Base-by-base conservation (phyloP, 2,113 vertebrate genomes). In the Kryptolebias marmoratus region DNA sequence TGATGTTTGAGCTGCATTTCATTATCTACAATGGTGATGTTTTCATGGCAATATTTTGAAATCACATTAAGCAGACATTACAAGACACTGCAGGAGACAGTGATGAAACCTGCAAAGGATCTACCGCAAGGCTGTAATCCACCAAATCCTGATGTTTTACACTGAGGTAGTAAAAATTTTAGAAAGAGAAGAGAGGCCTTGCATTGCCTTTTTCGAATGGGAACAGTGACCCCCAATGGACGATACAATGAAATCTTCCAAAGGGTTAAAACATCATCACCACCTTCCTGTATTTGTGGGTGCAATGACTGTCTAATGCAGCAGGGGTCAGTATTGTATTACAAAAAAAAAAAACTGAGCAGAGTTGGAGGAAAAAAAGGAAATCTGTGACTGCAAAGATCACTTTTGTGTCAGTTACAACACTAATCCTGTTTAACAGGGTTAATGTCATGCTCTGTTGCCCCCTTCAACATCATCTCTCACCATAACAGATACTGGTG, bases 181-280 rank as follows among this genome's bases (percentile, higher is more conserved):
- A 88, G 89, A 68, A 66, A 32, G 68, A 6, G 27, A 60, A 2
- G 50, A 18, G 45, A 82, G 28, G 66, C 31, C 49, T 39, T 15
- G 22, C 32, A 39, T 47, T 18, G 57, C 57, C 18, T 74, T 80
- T 92, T 90, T 47, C 74, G 80, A 90, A 92, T 90, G 88, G 88
- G 83, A 94, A 94, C 92, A 94, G 93, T 91, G 93, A 93, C 93
- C 92, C 93, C 94, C 84, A 91, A 87, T 93, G 94, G 91, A 91
- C 81, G 71, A 73, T 66, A 15, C 2, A 11, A 60, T 80, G 57
- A 64, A 82, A 71, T 71, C 73, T 47, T 63, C 36, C 14, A 82
- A 92, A 76, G 84, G 74, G 83, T 89, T 89, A 87, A 88, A 60
- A 0, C 52, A 53, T 48, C 50, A 55, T 67, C 56, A 32, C 70